Base-by-base conservation (phyloP, 2,113 vertebrate genomes). In the Pyrgilauda ruficollis region DNA sequence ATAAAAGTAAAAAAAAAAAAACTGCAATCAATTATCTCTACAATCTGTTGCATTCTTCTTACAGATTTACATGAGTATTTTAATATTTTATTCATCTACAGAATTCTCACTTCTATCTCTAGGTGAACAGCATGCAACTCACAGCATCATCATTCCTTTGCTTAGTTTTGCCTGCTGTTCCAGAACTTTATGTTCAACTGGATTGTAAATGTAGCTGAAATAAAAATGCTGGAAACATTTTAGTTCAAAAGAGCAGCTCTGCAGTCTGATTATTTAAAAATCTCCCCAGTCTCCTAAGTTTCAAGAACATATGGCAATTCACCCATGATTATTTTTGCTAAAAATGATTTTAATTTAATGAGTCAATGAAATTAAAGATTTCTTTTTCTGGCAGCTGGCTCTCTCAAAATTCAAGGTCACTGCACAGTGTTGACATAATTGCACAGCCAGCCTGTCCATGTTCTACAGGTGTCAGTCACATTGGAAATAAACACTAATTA, bases 321-420 rank as follows among this genome's bases (percentile, higher is more conserved):
- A 84, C 64, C 18, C 72, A 43, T n/a, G 15, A 78, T 87, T 74
- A 68, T 92, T 94, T 94, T 84, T 92, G 52, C 81, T 93, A 64
- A 93, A 91, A 96, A 94, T 72, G 7, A 86, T 22, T 94, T 93
- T 86, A 86, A 87, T 90, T 62, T 83, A 93, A 95, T 82, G 69
- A 93, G 80, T 84, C 76, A 82, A 72, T 93, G 73, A 93, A 94
- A 94, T 81, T 89, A 72, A 90, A 90, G 73, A 81, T 68, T 80
- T 82, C 28, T 53, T 55, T 49, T 84, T 59, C 74, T 53, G 43
- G 53, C 93, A 94, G 64, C 87, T 95, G 85, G 67, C 16, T 50
- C 43, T 93, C 67, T 87, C 59, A 35, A 59, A 87, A 84, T 81
- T 75, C 86, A 96, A 94, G 93, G 93, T 94, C 92, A 90, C 0